Base-by-base conservation (phyloP, 2,888 invertebrate species). In the Theretra japonica region DNA sequence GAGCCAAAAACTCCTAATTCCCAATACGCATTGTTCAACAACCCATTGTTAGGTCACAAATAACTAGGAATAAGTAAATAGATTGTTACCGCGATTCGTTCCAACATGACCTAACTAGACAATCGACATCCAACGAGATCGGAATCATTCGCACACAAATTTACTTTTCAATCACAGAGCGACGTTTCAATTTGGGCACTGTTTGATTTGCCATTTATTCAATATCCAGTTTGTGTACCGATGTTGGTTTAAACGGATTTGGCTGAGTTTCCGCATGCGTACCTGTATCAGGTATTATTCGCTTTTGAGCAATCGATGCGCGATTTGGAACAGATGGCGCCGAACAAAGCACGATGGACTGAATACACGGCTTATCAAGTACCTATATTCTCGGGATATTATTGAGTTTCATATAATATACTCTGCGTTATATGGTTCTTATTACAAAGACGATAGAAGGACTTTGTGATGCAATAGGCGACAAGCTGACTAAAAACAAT, bases 141-240 rank as follows among this genome's bases (percentile, higher is more conserved):
- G 41, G 65, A 23, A 65, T 65, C 60, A n/a, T 65, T 65, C 65
- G 65, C 23, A 48, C 48, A 65, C 65, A 48, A 65, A 23, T 60
- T 60, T 60, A 60, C 65, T 65, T 65, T 65, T 65, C 65, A 65
- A 65, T 23, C 65, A 48, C 23, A n/a, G 65, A 65, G 30, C 60
- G 33, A 48, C 65, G 65, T 56, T 70, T 48, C 58, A 58, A 58
- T 58, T 41, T 58, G 33, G 58, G 17, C n/a, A 41, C 25, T 57
- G 41, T 70, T 70, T 57, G 57, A 17, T 70, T 70, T 48, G 75
- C 85, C 85, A 88, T 89, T 86, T 87, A 86, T 86, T 86, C 85
- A 65, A 65, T 65, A 65, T 48, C 48, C 23, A 48, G 41, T 65
- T 65, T 65, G 65, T 65, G 23, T 17, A 53, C 48, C 23, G 41